Percentiles rank a stretch among this genome's conserved stretches.
Evolutionary conservation across 2,888 invertebrate genomes (phyloP).

Genomic region (Iselma pallidipennis): DNA sequence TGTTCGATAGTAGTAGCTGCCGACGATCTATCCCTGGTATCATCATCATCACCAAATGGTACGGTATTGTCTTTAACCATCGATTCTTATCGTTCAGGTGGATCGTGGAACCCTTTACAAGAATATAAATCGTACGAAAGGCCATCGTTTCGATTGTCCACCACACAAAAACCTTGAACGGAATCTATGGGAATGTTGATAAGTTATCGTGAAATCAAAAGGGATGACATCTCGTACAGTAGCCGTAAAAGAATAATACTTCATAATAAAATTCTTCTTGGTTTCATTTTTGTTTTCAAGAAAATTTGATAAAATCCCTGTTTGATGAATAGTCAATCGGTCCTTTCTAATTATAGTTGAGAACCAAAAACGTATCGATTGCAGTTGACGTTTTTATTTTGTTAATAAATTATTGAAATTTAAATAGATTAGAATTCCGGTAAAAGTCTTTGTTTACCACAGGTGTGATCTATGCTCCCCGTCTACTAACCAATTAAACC

Average conservation of each 20-base stretch:
- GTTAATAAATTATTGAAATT: neutral
- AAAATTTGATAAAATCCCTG: no score
- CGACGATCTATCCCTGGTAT: neutral
- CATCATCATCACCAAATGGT: neutral
- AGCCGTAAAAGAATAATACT: no score
- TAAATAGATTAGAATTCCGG: no score
- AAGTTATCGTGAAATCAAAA: neutral
- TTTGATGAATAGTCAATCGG: no score
- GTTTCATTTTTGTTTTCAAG: no score
- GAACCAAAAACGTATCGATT: no score
- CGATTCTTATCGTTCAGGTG: slow-evolving; percentile 7
- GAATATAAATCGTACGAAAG: slow-evolving; percentile 8
- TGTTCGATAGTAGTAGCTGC: neutral
- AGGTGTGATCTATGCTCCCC: neutral
- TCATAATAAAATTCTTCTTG: no score
- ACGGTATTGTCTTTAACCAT: slow-evolving; percentile 4
- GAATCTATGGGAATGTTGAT: neutral
- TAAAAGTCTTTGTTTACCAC: neutral
- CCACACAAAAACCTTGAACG: neutral
- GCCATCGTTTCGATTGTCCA: slow-evolving; percentile 1
- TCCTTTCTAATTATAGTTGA: no score
- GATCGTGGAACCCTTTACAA: slow-evolving; percentile 4
- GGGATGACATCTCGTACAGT: no score
- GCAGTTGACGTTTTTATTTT: neutral
- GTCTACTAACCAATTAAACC: neutral